phyloP scores from a whole-genome alignment of 1,140 invertebrate genomes.

The Drosophila sp. region DNA sequence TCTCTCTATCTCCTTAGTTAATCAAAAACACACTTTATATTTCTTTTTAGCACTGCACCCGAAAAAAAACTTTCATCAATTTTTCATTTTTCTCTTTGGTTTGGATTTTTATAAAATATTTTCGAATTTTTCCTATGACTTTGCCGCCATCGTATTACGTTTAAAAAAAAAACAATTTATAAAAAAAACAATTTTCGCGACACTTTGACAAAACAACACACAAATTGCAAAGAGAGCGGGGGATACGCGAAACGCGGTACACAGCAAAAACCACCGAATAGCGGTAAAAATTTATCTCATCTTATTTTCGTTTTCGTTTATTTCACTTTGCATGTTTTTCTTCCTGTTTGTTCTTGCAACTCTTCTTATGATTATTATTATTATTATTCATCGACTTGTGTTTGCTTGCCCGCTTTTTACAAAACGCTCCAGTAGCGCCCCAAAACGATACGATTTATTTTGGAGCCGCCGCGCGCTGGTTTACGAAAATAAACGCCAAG shows the following conservation, averaged over 20 bases:
- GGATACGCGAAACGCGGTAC: constrained; percentile 6
- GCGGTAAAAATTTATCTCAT: constrained; percentile 6
- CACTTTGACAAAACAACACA: constrained; percentile 1
- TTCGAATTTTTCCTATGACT: not conserved
- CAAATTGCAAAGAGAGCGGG: not conserved
- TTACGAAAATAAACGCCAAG: constrained; percentile 47
- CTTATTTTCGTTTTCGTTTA: not conserved
- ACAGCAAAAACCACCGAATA: not conserved
- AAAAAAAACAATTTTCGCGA: constrained; percentile 3
- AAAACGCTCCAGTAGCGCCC: constrained; percentile 28
- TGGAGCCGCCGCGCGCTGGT: constrained; percentile 46
- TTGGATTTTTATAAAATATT: constrained; percentile 4
- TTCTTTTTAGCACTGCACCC: not conserved
- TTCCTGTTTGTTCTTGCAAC: constrained; percentile 34
- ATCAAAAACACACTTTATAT: not conserved
- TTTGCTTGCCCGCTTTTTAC: constrained; percentile 21
- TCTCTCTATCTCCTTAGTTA: not conserved
- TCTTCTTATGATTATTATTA: constrained; percentile 14
- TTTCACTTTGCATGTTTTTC: constrained; percentile 16
- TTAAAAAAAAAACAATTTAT: constrained; percentile 1
- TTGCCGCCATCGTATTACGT: not conserved
- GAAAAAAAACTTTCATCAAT: constrained; percentile 1
- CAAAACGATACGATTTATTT: constrained; percentile 25
- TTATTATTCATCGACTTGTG: not conserved
- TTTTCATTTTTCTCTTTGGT: not conserved